Percentiles rank a stretch among this genome's conserved stretches.
Conservation (phyloP, 53 echinoderm and acorn worm genomes). For the Glandiceps talaboti region DNA sequence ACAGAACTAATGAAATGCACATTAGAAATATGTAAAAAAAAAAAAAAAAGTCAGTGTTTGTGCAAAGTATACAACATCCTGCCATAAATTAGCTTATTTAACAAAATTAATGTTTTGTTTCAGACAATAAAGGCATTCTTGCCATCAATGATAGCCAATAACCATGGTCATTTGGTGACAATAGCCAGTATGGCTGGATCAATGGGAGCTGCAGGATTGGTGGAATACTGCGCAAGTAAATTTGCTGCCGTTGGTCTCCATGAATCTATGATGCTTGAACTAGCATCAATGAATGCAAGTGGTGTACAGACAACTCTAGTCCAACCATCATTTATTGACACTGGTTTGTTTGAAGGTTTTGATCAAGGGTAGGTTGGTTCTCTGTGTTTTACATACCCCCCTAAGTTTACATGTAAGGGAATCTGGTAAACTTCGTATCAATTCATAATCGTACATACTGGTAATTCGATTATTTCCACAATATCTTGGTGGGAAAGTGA, state of each 20-base stretch:
- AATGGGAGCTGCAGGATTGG: slow-evolving; percentile 55
- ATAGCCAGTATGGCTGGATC: slow-evolving; percentile 79
- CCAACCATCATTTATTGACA: slow-evolving; percentile 79
- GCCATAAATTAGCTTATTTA: too few relatives aligned
- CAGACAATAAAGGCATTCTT: slow-evolving; percentile 93
- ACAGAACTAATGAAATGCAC: too few relatives aligned
- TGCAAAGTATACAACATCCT: too few relatives aligned
- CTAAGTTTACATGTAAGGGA: too few relatives aligned
- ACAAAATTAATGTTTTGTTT: not conserved
- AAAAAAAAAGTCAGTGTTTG: too few relatives aligned
- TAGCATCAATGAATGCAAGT: slow-evolving; percentile 32
- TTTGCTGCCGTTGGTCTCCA: slow-evolving; percentile 88
- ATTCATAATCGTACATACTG: too few relatives aligned
- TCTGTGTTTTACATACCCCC: too few relatives aligned
- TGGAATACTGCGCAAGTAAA: slow-evolving; percentile 90
- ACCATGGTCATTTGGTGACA: slow-evolving; percentile 89
- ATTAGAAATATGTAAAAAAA: too few relatives aligned
- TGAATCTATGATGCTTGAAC: slow-evolving; percentile 58
- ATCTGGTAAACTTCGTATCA: too few relatives aligned
- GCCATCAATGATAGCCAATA: slow-evolving; percentile 64
- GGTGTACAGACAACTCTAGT: slow-evolving; percentile 83
- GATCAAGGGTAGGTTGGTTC: slow-evolving; percentile 56
- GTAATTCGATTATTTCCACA: too few relatives aligned
- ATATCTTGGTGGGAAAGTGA: too few relatives aligned
- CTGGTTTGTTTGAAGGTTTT: slow-evolving; percentile 91